Evolutionary conservation across 1,140 invertebrate species (phyloP).

Genomic region (Melanaphis sacchari): DNA sequence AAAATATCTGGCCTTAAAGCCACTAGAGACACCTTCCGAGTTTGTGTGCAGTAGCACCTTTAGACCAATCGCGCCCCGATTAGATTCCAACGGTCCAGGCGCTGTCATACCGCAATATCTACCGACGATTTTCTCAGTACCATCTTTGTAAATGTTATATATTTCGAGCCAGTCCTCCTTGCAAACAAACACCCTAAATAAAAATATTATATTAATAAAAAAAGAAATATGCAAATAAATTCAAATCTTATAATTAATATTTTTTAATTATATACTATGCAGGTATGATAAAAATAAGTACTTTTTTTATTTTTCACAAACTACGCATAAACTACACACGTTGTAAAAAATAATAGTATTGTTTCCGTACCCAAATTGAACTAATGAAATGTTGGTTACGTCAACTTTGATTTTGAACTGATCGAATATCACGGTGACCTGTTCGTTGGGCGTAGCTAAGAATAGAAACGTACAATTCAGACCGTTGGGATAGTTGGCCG

Average conservation of each 20-base stretch:
- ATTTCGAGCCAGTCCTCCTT: constrained; percentile 93
- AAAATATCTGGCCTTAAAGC: constrained; percentile 88
- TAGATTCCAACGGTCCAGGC: constrained; percentile 89
- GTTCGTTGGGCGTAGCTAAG: constrained; percentile 82
- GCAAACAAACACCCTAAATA: constrained; percentile 69
- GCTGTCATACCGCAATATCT: constrained; percentile 84
- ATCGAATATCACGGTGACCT: constrained; percentile 91
- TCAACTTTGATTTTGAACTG: constrained; percentile 86
- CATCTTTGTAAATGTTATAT: constrained; percentile 83
- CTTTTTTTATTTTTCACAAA: not conserved
- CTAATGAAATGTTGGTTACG: constrained; percentile 67
- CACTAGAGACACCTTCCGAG: constrained; percentile 81
- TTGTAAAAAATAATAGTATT: constrained; percentile 62
- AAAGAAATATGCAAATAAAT: not conserved
- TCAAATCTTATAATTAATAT: not conserved
- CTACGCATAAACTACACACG: not conserved
- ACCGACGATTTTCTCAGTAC: constrained; percentile 81
- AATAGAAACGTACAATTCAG: constrained; percentile 94
- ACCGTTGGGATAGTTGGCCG: constrained; percentile 92
- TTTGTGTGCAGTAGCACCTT: constrained; percentile 87
- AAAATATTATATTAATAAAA: not conserved
- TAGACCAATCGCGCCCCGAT: constrained; percentile 80
- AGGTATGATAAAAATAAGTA: not conserved
- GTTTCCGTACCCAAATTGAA: constrained; percentile 68
- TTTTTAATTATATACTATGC: not conserved